phyloP scores from a whole-genome alignment of 2,113 vertebrate genomes.

The Passer domesticus region DNA sequence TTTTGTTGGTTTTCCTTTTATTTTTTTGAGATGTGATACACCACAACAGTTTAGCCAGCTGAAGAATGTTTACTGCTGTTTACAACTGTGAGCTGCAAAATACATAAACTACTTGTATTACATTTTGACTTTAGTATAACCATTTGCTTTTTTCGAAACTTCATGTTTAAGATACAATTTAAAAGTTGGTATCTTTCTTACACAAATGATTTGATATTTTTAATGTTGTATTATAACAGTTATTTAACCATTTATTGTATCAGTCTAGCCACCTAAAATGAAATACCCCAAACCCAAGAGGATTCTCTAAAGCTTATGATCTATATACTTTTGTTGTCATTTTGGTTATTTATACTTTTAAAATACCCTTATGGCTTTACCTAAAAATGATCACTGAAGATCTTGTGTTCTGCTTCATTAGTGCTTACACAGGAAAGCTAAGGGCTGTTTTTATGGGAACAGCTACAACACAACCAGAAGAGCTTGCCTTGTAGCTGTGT shows the following conservation, averaged over 20 bases:
- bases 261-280: background rate
- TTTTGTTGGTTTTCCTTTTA: background rate
- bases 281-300: background rate
- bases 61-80: background rate
- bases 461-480: background rate
- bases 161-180: background rate
- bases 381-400: background rate
- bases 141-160: background rate
- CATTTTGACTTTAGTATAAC: background rate
- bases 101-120: background rate
- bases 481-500: background rate
- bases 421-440: background rate
- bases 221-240: background rate
- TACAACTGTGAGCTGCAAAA: background rate
- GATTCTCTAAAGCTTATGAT: background rate
- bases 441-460: background rate
- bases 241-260: background rate
- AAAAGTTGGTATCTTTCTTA: background rate
- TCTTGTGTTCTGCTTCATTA: background rate
- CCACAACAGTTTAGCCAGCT: background rate
- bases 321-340: background rate
- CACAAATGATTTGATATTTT: background rate
- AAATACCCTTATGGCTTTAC: background rate
- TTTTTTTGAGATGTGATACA: background rate
- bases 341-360: background rate